Base-by-base conservation (phyloP, 1,140 invertebrate species). In the Drosophila orosa region DNA sequence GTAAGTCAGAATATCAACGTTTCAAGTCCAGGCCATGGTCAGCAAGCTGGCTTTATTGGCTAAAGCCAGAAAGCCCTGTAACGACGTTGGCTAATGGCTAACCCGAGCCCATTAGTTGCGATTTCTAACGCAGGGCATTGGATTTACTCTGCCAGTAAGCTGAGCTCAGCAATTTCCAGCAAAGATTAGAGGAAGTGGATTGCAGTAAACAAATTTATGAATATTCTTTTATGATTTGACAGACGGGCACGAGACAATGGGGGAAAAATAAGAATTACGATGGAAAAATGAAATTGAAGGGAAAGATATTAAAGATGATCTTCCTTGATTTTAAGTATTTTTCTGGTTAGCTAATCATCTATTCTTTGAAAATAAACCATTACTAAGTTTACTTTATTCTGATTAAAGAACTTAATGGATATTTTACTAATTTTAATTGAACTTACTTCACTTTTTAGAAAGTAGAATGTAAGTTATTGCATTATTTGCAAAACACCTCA, bases 21-120 rank as follows among this genome's bases (percentile, higher is more conserved):
- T 35, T 24, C 27, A 37, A 47, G 17, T 31, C 25, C 65, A 65
- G 65, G 60, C 67, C 65, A 71, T 57, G 67, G 65, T 71, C 68
- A 72, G 42, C 52, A 24, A 58, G 40, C 45, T 67, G 65, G 50
- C 56, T 68, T 77, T 76, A 55, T 59, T 67, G 54, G 74, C 62
- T 68, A 37, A 68, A 60, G 73, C 73, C 63, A 45, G 33, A 61
- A 76, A 76, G n/a, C 31, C 74, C 61, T 45, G 37, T 76, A 76
- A 76, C 67, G 74, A 76, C 50, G 74, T 44, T 68, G 73, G 73
- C 66, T 76, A 76, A 60, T 68, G 55, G 72, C 59, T 77, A 56
- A 39, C 31, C 60, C 60, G 19, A 56, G 22, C 35, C 62, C 74
- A 76, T 76, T 68, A 76, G 55, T 48, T 44, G 44, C 24, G 27